A percentile compares a stretch with the other conserved stretches of the same genome.
These are phyloP conservation scores for Craterocephalus amniculus DNA, from an alignment of 2,797 vertebrate species.

Conservation along the genomic window DNA sequence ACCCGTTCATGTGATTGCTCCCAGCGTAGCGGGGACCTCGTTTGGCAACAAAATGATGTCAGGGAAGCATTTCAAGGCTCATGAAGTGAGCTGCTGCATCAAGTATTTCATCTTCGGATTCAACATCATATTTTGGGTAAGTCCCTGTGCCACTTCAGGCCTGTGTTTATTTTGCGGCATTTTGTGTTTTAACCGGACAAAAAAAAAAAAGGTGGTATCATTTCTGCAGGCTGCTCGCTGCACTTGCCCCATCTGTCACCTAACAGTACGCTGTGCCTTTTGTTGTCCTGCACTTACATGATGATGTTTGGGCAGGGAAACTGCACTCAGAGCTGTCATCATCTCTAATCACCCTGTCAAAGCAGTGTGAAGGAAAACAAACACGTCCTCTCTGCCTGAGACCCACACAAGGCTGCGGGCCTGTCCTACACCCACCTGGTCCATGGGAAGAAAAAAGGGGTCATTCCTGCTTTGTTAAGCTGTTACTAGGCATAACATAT, in stretches of 20 bases:
- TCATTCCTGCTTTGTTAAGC: background rate
- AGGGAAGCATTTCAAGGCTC: constrained; percentile 97
- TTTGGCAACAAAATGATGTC: constrained; percentile 85
- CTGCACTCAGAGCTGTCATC: constrained; percentile 2
- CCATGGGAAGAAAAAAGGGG: background rate
- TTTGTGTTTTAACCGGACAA: background rate
- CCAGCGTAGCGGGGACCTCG: constrained; percentile 15
- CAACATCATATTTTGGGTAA: constrained; percentile 99
- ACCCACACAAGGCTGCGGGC: constrained; percentile 1
- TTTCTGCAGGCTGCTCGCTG: constrained; percentile 19
- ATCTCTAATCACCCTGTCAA: background rate
- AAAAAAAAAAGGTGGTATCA: background rate
- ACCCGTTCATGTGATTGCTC: constrained; percentile 59
- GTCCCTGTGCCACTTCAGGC: constrained; percentile 62
- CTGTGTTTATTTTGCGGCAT: background rate
- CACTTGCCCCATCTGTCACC: constrained; percentile 57
- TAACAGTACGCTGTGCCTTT: constrained; percentile 38
- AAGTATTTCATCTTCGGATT: constrained; percentile 99
- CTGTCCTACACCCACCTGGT: constrained; percentile 4
- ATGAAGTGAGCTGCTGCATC: constrained; percentile 99
- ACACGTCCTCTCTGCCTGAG: constrained; percentile 1
- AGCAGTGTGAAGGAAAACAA: constrained; percentile 7
- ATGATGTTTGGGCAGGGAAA: background rate
- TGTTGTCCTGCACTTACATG: background rate
- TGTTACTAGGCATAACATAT: background rate